Percentiles rank a stretch among this genome's conserved stretches.
These are phyloP conservation scores for Sminthopsis crassicaudata DNA, from an alignment of 2,113 vertebrate genomes.

Conservation along the genomic window DNA sequence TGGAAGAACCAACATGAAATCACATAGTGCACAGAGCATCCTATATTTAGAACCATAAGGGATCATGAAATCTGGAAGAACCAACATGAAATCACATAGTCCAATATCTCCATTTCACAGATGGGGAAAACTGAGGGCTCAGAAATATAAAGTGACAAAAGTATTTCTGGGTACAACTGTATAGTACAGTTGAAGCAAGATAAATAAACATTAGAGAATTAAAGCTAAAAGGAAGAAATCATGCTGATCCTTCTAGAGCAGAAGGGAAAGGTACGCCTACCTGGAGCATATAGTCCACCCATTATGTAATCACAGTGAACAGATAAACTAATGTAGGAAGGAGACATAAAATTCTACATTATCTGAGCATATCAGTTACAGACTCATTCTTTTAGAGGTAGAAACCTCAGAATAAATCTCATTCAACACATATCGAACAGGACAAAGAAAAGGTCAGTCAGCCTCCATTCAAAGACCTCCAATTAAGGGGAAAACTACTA, in stretches of 20 bases:
- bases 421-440: neutral
- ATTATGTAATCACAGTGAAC: neutral
- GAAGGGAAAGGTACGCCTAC: neutral
- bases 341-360: neutral
- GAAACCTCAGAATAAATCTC: neutral
- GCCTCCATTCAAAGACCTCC: neutral
- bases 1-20: neutral
- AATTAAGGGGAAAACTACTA: neutral
- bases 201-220: neutral
- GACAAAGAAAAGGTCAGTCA: neutral
- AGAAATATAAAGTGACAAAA: neutral
- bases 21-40: too few species aligned
- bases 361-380: neutral
- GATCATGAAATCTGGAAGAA: too few species aligned
- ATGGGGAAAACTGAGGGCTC: neutral
- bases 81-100: neutral
- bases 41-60: neutral
- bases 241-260: neutral
- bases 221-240: neutral
- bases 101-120: neutral
- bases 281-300: too few species aligned
- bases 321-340: neutral
- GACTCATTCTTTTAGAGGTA: neutral
- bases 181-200: neutral
- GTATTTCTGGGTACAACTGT: neutral